A percentile compares a stretch with the other conserved stretches of the same genome.
These are phyloP conservation scores for Protaetia brevitarsis DNA, from an alignment of 1,140 invertebrate species.

Conservation along the genomic window DNA sequence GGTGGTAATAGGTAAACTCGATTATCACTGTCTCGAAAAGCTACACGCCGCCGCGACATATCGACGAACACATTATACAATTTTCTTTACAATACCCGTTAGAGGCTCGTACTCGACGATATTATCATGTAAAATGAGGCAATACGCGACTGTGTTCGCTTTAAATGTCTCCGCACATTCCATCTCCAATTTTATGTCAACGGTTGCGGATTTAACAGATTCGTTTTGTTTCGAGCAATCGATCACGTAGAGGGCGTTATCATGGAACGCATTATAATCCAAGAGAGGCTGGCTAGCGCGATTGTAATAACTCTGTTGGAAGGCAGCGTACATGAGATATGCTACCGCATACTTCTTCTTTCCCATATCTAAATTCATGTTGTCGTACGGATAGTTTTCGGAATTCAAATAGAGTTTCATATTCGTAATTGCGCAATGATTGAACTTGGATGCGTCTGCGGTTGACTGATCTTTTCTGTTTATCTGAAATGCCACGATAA, in stretches of 20 bases:
- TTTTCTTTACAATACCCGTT: conserved; percentile 29
- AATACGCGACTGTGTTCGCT: conserved; percentile 39
- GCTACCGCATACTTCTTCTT: conserved; percentile 36
- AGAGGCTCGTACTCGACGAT: conserved; percentile 39
- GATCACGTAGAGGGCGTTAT: conserved; percentile 38
- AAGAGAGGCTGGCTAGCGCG: conserved; percentile 9
- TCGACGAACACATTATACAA: not conserved
- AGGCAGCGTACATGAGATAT: conserved; percentile 41
- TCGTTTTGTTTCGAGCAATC: conserved; percentile 44
- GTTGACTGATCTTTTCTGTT: conserved; percentile 9
- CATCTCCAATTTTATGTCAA: conserved; percentile 43
- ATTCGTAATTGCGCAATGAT: conserved; percentile 29
- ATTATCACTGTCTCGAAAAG: not conserved
- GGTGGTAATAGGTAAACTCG: not conserved
- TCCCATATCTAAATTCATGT: conserved; percentile 39
- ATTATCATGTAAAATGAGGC: conserved; percentile 42
- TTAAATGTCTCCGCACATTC: conserved; percentile 33
- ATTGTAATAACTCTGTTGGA: conserved; percentile 36
- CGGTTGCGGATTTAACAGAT: conserved; percentile 36
- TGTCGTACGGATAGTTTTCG: conserved; percentile 40
- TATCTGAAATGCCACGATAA: conserved; percentile 30
- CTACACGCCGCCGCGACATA: not conserved
- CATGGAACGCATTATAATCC: conserved; percentile 29
- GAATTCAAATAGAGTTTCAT: conserved; percentile 44
- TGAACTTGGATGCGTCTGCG: conserved; percentile 27